Conservation (phyloP, 2,113 vertebrate species). For the Limanda limanda region DNA sequence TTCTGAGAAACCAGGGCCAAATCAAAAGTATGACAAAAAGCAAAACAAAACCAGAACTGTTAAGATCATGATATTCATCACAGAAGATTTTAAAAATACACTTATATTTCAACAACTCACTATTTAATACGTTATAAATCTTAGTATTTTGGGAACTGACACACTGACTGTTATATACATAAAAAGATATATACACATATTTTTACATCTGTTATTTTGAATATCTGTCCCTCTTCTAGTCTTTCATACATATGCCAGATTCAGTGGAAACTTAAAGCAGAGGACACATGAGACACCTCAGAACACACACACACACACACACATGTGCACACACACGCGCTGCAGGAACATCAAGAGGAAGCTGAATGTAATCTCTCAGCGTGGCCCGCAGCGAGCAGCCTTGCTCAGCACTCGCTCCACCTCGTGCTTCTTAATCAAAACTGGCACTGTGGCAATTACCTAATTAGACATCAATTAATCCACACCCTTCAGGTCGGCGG, state of each 20-base stretch:
- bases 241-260: neutral
- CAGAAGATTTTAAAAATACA: no score
- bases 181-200: no score
- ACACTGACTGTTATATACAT: no score
- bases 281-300: neutral
- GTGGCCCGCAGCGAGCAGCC: conserved; percentile 1
- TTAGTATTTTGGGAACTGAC: no score
- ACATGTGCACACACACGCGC: conserved; percentile 3
- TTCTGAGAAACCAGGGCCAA: no score
- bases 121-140: no score
- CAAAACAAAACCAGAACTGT: no score
- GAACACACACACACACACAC: neutral
- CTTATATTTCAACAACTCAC: no score
- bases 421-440: conserved; percentile 74
- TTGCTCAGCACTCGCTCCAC: conserved; percentile 43
- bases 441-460: conserved; percentile 75
- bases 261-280: neutral
- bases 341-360: neutral
- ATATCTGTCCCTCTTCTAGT: no score
- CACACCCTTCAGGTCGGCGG: conserved; percentile 57
- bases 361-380: conserved; percentile 1
- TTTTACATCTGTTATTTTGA: no score
- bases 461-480: conserved; percentile 78
- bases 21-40: no score
- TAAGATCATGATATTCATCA: no score